Conservation (phyloP, 2,888 invertebrate genomes). For the Elysia crispata region DNA sequence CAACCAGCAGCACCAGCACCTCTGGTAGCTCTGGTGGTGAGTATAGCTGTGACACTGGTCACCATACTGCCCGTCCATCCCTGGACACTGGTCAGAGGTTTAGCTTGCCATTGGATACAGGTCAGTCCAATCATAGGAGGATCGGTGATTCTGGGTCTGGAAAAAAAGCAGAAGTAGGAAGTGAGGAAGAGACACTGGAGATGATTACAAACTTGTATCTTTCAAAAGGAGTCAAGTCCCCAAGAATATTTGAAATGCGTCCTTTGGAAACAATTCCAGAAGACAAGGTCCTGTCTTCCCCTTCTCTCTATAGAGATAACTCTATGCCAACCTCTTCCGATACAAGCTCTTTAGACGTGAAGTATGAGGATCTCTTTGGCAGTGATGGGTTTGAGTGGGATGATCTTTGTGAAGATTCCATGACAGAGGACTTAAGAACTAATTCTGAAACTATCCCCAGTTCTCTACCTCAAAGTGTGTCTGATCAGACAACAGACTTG, state of each 20-base stretch:
- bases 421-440: slow-evolving; percentile 56
- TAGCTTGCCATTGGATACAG: too few species aligned
- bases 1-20: slow-evolving; percentile 25
- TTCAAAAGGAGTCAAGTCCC: slow-evolving; percentile 62
- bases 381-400: slow-evolving; percentile 71
- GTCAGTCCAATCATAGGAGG: too few species aligned
- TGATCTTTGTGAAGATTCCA: slow-evolving; percentile 68
- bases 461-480: slow-evolving; percentile 41
- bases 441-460: too few species aligned
- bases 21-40: slow-evolving; percentile 47
- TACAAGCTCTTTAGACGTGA: slow-evolving; percentile 56
- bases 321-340: slow-evolving; percentile 54
- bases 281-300: slow-evolving; percentile 49
- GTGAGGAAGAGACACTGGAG: slow-evolving; percentile 53
- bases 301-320: background rate
- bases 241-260: slow-evolving; percentile 58
- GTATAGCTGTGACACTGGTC: slow-evolving; percentile 42
- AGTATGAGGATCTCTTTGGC: slow-evolving; percentile 61
- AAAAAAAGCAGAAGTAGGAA: too few species aligned
- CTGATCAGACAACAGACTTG: slow-evolving; percentile 53
- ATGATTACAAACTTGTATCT: slow-evolving; percentile 67
- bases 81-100: background rate
- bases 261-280: slow-evolving; percentile 67
- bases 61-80: slow-evolving; percentile 3
- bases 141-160: too few species aligned